Percentiles rank a stretch among this genome's conserved stretches.
These are phyloP conservation scores for Drosophila mojavensis DNA, from an alignment of 1,140 invertebrate species.

Conservation along the genomic window DNA sequence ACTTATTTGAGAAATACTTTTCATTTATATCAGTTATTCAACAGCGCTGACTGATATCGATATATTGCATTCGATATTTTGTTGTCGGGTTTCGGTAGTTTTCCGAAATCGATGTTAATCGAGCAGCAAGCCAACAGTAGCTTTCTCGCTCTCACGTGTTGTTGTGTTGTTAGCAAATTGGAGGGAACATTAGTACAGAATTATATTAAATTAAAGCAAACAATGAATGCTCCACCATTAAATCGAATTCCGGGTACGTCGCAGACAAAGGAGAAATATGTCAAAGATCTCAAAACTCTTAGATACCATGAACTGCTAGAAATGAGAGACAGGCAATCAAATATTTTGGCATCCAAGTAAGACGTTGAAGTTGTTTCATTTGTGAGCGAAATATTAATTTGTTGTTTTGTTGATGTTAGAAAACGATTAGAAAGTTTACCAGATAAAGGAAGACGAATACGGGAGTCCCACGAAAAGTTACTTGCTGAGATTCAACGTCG, in stretches of 20 bases:
- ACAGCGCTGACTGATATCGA: background rate
- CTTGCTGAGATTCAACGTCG: slow-evolving; percentile 85
- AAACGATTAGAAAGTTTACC: slow-evolving; percentile 85
- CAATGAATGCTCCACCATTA: slow-evolving; percentile 33
- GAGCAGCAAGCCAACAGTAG: background rate
- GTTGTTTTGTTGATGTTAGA: slow-evolving; percentile 20
- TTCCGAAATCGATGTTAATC: background rate
- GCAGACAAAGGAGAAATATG: slow-evolving; percentile 52
- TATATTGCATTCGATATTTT: too few species aligned
- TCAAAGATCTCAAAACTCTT: slow-evolving; percentile 83
- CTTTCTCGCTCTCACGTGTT: background rate
- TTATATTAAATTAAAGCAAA: background rate
- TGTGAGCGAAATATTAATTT: slow-evolving; percentile 9
- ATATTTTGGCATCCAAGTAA: slow-evolving; percentile 85
- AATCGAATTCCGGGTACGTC: slow-evolving; percentile 56
- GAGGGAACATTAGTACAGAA: background rate
- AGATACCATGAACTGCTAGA: slow-evolving; percentile 84
- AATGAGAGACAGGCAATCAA: slow-evolving; percentile 85
- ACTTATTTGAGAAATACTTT: too few species aligned
- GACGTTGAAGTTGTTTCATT: slow-evolving; percentile 47
- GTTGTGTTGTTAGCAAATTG: background rate
- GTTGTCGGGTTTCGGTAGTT: background rate
- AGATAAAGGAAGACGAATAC: slow-evolving; percentile 89
- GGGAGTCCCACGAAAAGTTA: slow-evolving; percentile 86
- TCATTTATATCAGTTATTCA: too few species aligned